Evolutionary conservation across 2,888 invertebrate species (phyloP), one percentile per base, ranked within the genome.

Genomic region (Chloroclystis v-ata): DNA sequence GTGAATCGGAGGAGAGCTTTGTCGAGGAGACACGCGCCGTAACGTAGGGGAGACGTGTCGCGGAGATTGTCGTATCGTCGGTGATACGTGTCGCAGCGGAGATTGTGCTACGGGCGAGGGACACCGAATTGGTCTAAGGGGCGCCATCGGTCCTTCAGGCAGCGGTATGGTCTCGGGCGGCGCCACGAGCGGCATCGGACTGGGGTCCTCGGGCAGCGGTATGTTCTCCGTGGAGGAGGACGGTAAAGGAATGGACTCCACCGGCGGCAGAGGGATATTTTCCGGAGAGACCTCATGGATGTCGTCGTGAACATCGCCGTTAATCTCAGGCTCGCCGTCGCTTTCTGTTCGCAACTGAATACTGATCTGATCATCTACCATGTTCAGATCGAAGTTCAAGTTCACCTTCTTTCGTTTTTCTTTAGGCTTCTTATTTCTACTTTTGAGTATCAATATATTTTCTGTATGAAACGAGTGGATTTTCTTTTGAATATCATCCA

Each of bases 401-500:
- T 89, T 89, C n/a, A 89, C 89, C 61, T 88, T 87, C 77, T 89
- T 89, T 50, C 89, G 77, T 54, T 88, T 88, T 58, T 88, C 88
- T 55, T 89, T 88, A 0, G 86, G 85, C 48, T 91, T 91, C 49
- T 90, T 90, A 48, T 91, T 91, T 52, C 91, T 83, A 43, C 90
- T 90, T 59, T 90, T 90, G 33, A 91, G 68, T 59, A 90, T 89
- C 53, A 87, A 84, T 52, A 91, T 90, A 65, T 91, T 91, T 62
- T 90, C 90, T 1, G 90, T 90, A 65, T 91, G 91, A 67, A 91
- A 91, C 26, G 90, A 90, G 59, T 90, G 89, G 52, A 91, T 82
- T 56, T 90, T 90, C 60, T 91, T 90, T 63, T 91, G 90, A 43
- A 91, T 90, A 59, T 91, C 91, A 56, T 89, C 89, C 80, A 90